phyloP scores from a whole-genome alignment of 2,888 invertebrate genomes.

The Gnatocerus cornutus region DNA sequence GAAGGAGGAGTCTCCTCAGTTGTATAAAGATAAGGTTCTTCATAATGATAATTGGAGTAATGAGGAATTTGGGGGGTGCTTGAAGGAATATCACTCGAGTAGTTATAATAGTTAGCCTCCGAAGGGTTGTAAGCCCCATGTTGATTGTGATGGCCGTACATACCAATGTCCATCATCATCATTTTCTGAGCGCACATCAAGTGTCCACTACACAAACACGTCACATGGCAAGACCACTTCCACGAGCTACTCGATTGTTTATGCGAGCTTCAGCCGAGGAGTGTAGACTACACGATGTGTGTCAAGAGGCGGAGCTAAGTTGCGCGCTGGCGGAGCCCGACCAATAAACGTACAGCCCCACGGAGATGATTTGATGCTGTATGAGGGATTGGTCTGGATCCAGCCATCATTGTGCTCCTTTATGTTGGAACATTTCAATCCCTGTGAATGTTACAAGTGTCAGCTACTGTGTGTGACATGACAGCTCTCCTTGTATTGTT shows the following conservation, averaged over 20 bases:
- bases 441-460: slow-evolving; percentile 68
- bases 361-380: slow-evolving; percentile 68
- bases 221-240: slow-evolving; percentile 37
- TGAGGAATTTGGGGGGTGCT: slow-evolving; percentile 61
- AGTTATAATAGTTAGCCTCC: slow-evolving; percentile 67
- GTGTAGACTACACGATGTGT: slow-evolving; percentile 53
- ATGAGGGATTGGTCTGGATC: slow-evolving; percentile 69
- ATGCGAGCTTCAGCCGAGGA: slow-evolving; percentile 8
- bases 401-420: slow-evolving; percentile 70
- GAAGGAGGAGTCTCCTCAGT: slow-evolving; percentile 69
- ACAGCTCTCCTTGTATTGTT: slow-evolving; percentile 68
- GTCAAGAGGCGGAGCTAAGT: slow-evolving; percentile 62
- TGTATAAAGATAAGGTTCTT: slow-evolving; percentile 67
- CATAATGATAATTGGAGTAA: slow-evolving; percentile 68
- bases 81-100: slow-evolving; percentile 62
- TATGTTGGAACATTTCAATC: slow-evolving; percentile 69
- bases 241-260: slow-evolving; percentile 27
- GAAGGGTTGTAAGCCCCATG: slow-evolving; percentile 69
- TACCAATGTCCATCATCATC: slow-evolving; percentile 89
- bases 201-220: slow-evolving; percentile 37
- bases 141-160: slow-evolving; percentile 78
- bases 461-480: slow-evolving; percentile 70
- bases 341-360: slow-evolving; percentile 62
- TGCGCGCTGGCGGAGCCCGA: slow-evolving; percentile 63
- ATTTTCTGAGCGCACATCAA: slow-evolving; percentile 68